Evolutionary conservation across 1,140 invertebrate genomes (phyloP).

Genomic region (Nomia melanderi): DNA sequence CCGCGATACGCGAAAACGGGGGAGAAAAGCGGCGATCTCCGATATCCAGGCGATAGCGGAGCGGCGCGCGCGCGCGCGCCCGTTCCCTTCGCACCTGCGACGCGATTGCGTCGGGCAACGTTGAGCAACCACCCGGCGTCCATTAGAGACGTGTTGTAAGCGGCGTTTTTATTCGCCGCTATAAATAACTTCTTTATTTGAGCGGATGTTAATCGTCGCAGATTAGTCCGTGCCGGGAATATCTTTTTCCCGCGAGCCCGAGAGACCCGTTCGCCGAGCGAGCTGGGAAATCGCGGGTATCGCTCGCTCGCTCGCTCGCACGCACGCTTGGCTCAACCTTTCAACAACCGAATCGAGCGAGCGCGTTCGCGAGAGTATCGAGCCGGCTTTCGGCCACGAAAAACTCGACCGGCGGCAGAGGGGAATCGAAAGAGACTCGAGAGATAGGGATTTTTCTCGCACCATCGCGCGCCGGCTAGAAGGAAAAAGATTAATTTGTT

Average conservation of each 20-base stretch:
- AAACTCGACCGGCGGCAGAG: neutral
- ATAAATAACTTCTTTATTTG: constrained; percentile 11
- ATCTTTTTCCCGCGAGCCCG: neutral
- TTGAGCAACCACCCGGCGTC: neutral
- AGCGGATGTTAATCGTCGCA: constrained; percentile 1
- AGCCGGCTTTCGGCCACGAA: neutral
- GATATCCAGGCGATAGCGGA: no score
- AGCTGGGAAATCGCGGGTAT: no score
- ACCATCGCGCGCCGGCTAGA: constrained; percentile 36
- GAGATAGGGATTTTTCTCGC: constrained; percentile 66
- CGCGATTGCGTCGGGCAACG: neutral
- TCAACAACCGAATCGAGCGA: no score
- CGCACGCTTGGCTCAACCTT: no score
- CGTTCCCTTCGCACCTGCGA: constrained; percentile 22
- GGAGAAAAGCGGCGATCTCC: no score
- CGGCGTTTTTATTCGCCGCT: neutral
- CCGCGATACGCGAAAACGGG: no score
- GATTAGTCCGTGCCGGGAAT: neutral
- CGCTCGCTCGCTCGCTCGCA: no score
- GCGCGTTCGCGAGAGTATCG: no score
- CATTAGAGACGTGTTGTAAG: constrained; percentile 17
- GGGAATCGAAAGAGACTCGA: constrained; percentile 8
- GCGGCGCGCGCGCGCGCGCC: no score
- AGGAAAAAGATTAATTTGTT: constrained; percentile 72
- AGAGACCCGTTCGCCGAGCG: neutral